Base-by-base conservation (phyloP, 2,888 invertebrate species). In the Acleris laterana region DNA sequence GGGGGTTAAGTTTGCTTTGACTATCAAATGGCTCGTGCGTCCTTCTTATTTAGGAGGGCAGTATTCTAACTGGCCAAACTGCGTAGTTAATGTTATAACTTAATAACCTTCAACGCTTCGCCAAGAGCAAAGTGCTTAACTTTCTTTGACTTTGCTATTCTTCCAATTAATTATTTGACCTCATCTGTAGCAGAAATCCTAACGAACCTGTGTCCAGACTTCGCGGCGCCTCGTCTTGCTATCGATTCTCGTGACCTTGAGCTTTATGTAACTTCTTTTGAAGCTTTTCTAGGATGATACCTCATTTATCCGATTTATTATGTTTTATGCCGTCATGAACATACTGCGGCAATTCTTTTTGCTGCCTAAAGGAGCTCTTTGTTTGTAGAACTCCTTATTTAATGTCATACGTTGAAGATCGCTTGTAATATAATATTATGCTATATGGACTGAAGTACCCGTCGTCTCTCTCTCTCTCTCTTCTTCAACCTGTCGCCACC, bases 231-330 rank as follows among this genome's bases (percentile, higher is more conserved):
- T 38, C 38, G 87, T 74, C 87, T 77, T 50, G 56, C 74, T 87
- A 90, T 90, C 78, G 90, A 90, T 90, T 85, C 77, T 63, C 69
- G 70, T 81, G 84, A 85, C 89, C 89, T 90, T 89, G 85, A 59
- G 63, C 63, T 73, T 73, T 87, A 82, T 78, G 79, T 87, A 86
- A 87, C 77, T 72, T 53, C 77, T 73, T 58, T 65, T 62, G 49
- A 62, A 77, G 75, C 76, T 73, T 77, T 74, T 64, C 51, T 52
- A 62, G 71, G 63, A 73, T 57, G 46, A 75, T 76, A 72, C 70
- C 70, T 72, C 52, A 70, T 63, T 66, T 65, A 63, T 66, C 57
- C 61, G 63, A 56, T 68, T 61, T 56, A 63, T 51, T 44, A 61
- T 56, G 68, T 69, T 63, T 66, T 69, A 62, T 68, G 42, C 42